A percentile compares a stretch with the other conserved stretches of the same genome.
These are phyloP conservation scores for Dynastes hyllus DNA, from an alignment of 2,888 invertebrate species.

Conservation along the genomic window DNA sequence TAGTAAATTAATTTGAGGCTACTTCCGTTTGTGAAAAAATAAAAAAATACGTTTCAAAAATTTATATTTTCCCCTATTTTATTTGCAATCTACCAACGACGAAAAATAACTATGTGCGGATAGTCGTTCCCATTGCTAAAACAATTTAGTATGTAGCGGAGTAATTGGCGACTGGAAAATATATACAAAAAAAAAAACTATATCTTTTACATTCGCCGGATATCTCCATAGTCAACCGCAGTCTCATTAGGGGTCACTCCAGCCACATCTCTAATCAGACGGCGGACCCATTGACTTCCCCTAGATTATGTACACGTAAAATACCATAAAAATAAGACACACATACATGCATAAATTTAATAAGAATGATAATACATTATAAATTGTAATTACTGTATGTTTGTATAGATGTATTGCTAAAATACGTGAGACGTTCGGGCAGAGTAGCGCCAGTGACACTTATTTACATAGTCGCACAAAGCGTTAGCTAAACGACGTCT, in stretches of 20 bases:
- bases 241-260: conserved; percentile 82
- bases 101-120: conserved; percentile 50
- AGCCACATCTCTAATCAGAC: conserved; percentile 83
- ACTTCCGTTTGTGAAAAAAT: conserved; percentile 28
- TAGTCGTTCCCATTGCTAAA: conserved; percentile 40
- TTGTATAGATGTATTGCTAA: conserved; percentile 66
- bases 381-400: conserved; percentile 68
- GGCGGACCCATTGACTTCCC: conserved; percentile 64
- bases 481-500: conserved; percentile 9
- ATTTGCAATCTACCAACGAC: conserved; percentile 27
- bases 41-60: conserved; percentile 48
- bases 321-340: conserved; percentile 46
- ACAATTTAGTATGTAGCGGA: conserved; percentile 24
- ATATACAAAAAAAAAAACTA: background rate
- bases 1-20: conserved; percentile 11
- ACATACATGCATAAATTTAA: conserved; percentile 53
- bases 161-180: background rate
- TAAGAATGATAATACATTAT: conserved; percentile 53
- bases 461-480: background rate
- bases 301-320: conserved; percentile 42
- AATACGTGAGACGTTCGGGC: conserved; percentile 8
- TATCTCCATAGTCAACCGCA: conserved; percentile 69
- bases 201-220: background rate
- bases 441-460: background rate
- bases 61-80: conserved; percentile 36